Evolutionary conservation across 2,797 vertebrate genomes (phyloP).

Genomic region (Malacoraja senta): DNA sequence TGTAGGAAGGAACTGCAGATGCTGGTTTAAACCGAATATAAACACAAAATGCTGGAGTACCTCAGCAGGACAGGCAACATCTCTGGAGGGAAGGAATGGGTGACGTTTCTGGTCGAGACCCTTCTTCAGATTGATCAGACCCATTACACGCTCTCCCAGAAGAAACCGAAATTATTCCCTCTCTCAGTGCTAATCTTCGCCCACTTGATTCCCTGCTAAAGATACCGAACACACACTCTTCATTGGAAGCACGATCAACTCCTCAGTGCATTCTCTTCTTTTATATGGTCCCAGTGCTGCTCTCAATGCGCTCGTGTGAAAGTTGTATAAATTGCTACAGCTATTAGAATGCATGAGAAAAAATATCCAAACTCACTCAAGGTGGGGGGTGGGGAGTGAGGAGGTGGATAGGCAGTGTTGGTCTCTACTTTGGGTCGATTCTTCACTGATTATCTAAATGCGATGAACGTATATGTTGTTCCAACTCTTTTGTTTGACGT

Average conservation of each 20-base stretch:
- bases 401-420: too few relatives aligned
- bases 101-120: too few relatives aligned
- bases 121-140: background rate
- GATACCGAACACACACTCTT: constrained; percentile 2
- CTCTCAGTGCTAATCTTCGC: background rate
- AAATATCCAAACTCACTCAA: background rate
- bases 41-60: too few relatives aligned
- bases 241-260: background rate
- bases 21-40: too few relatives aligned
- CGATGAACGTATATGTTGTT: background rate
- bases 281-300: background rate
- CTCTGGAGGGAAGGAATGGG: too few relatives aligned
- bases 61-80: too few relatives aligned
- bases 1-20: background rate
- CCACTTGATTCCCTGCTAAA: constrained; percentile 24
- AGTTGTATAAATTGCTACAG: background rate
- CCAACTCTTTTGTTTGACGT: background rate
- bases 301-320: background rate
- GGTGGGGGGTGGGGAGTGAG: background rate
- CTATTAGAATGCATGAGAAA: background rate
- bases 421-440: too few relatives aligned
- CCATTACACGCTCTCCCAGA: background rate
- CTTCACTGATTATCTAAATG: too few relatives aligned
- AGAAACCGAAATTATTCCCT: background rate
- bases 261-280: background rate